A percentile compares a stretch with the other conserved stretches of the same genome.
Conservation (phyloP, 2,888 invertebrate species). For the Latrodectus elegans region DNA sequence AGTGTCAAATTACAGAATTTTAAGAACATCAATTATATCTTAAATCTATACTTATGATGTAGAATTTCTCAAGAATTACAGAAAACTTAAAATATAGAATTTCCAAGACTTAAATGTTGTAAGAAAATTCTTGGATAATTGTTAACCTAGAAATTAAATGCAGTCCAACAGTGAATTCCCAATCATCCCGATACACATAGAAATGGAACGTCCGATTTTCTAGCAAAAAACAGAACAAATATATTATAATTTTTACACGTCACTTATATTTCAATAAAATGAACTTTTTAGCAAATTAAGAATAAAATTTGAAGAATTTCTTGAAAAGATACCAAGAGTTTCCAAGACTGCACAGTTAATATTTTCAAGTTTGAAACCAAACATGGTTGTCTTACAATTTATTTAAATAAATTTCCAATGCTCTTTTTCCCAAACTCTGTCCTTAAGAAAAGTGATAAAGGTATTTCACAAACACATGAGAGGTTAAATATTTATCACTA, state of each 20-base stretch:
- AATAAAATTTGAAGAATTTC: neutral
- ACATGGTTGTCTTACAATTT: neutral
- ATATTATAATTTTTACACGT: neutral
- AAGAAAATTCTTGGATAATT: neutral
- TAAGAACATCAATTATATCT: too few relatives aligned
- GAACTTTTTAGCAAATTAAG: neutral
- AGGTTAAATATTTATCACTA: too few relatives aligned
- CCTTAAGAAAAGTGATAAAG: neutral
- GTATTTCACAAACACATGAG: too few relatives aligned
- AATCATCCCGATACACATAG: neutral
- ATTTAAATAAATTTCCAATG: neutral
- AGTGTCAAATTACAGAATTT: too few relatives aligned
- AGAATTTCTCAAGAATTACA: too few relatives aligned
- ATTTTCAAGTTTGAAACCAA: neutral
- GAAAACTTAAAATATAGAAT: neutral
- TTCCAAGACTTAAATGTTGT: neutral
- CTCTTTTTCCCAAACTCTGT: neutral
- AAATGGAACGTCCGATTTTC: neutral
- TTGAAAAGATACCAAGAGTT: neutral
- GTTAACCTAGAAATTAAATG: neutral
- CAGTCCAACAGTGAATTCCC: neutral
- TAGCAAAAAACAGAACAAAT: neutral
- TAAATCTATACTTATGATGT: too few relatives aligned
- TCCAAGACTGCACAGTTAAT: neutral
- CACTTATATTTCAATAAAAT: neutral